Base-by-base conservation (phyloP, 2,888 invertebrate genomes). In the Drosophila diplacantha region DNA sequence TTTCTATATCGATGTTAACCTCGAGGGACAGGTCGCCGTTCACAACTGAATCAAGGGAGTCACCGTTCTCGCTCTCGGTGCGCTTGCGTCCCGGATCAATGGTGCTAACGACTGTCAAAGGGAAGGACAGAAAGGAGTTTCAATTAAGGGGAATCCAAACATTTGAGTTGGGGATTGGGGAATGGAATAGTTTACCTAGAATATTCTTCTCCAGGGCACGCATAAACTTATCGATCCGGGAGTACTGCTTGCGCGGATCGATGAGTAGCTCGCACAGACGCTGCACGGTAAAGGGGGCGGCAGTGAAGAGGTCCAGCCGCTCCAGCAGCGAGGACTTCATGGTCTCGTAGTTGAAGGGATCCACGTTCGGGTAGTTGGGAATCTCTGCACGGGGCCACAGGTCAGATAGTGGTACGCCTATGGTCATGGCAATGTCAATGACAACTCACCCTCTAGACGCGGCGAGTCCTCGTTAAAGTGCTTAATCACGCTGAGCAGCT, bases 281-380 rank as follows among this genome's bases (percentile, higher is more conserved):
- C 88, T 98, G 98, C 71, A 98, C 94, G 18, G 98, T 98, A 85
- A 98, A 98, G 0, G 98, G 98, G 8, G 98, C 97, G 51, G 96
- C 94, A 38, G 92, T 91, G 86, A 96, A 96, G 0, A 93, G 91
- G 83, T 96, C 96, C 9, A 96, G 89, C 56, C 94, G 92, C 83
- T 96, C 95, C 53, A 96, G 87, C 54, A 96, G 90, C 83, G 93
- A 93, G 62, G 92, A 93, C 85, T 95, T 95, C 94, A 96, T 95
- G 29, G 93, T 92, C 79, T 96, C 96, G 86, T 95, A 97, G 87
- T 95, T 95, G 84, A 96, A 96, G 34, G 94, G 92, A 85, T 97
- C 96, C 54, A 96, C 95, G 87, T 97, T 97, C 0, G 96, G 96
- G 85, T 94, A 95, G 12, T 95, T 93, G 34, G 96, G 93, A 69